Evolutionary conservation across 2,113 vertebrate genomes (phyloP).

Genomic region (Nothoprocta pentlandii): DNA sequence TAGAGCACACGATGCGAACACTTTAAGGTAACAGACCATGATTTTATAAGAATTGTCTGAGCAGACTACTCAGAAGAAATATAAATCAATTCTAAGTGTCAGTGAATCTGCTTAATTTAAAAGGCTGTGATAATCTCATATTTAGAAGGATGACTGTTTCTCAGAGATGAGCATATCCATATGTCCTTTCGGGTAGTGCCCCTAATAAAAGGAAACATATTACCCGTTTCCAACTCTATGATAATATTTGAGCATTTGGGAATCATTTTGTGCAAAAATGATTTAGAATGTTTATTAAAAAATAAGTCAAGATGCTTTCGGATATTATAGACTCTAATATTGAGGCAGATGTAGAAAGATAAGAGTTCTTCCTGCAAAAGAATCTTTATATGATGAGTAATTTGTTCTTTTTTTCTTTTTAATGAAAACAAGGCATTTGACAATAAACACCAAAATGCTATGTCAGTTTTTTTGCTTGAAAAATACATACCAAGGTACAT

Average conservation of each 20-base stretch:
- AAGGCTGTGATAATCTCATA: neutral
- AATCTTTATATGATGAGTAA: neutral
- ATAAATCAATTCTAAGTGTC: neutral
- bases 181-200: neutral
- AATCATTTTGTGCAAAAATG: neutral
- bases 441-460: neutral
- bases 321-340: neutral
- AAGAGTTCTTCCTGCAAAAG: neutral
- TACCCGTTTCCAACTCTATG: neutral
- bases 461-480: neutral
- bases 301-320: neutral
- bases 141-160: neutral
- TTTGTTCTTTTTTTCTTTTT: too few relatives aligned
- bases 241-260: neutral
- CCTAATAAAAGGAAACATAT: neutral
- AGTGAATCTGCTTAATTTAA: neutral
- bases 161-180: neutral
- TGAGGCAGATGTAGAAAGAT: neutral
- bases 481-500: neutral
- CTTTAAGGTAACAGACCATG: neutral
- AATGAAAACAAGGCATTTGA: neutral
- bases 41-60: neutral
- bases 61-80: neutral
- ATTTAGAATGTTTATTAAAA: neutral
- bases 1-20: fast-evolving